Percentiles rank a stretch among this genome's conserved stretches.
These are phyloP conservation scores for Dendrocincla tyrannina DNA, from an alignment of 2,797 vertebrate genomes.

Conservation along the genomic window DNA sequence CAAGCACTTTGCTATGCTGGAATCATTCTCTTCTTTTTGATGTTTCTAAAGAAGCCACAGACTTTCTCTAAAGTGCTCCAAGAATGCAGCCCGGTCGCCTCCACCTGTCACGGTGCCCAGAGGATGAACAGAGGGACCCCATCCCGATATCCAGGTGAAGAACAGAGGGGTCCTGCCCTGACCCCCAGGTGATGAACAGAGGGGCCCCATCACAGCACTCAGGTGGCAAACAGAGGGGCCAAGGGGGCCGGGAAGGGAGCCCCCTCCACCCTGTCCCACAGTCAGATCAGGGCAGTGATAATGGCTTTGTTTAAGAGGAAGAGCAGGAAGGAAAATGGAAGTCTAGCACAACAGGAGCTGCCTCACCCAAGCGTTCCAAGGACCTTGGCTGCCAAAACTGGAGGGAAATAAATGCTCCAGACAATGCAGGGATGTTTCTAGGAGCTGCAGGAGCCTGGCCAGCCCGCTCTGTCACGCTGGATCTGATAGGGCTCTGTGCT, in stretches of 20 bases:
- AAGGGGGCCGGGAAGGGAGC: neutral
- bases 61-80: neutral
- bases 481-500: conserved; percentile 19
- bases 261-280: neutral
- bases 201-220: neutral
- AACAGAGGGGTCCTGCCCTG: neutral
- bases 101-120: neutral
- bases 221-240: neutral
- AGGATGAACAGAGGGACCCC: neutral
- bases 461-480: neutral
- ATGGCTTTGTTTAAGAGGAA: conserved; percentile 61
- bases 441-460: neutral
- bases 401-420: conserved; percentile 47
- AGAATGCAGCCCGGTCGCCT: conserved; percentile 4
- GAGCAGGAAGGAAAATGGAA: conserved; percentile 65
- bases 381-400: conserved; percentile 15
- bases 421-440: conserved; percentile 51
- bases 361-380: conserved; percentile 4
- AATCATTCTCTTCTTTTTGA: neutral
- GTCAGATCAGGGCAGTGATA: conserved; percentile 36
- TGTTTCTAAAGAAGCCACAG: neutral
- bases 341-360: conserved; percentile 30
- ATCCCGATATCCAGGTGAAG: neutral
- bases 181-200: rapidly evolving
- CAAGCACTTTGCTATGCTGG: neutral